phyloP scores from a whole-genome alignment of 2,113 vertebrate genomes.

The Cavia aperea region DNA sequence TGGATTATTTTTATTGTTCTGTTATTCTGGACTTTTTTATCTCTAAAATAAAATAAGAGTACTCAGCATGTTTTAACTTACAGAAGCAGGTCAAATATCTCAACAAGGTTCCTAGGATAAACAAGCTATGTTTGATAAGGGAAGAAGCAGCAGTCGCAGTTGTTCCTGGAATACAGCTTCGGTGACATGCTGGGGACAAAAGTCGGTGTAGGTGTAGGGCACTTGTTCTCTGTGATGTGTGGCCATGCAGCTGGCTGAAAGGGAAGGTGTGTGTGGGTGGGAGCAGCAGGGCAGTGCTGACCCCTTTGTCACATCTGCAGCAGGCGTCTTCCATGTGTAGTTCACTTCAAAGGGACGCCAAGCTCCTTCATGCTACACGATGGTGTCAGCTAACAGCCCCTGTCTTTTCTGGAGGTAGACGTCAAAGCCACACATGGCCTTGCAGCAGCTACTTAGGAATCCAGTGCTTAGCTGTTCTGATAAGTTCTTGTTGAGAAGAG shows the following conservation, averaged over 20 bases:
- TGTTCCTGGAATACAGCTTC: not conserved
- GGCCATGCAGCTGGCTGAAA: not conserved
- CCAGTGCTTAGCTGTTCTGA: not conserved
- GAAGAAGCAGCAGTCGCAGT: not conserved
- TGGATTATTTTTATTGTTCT: no score
- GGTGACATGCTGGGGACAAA: not conserved
- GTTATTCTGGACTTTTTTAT: no score
- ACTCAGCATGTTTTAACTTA: not conserved
- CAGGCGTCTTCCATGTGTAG: not conserved
- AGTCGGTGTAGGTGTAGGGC: rapidly evolving
- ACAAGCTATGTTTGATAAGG: rapidly evolving
- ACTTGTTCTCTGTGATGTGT: not conserved
- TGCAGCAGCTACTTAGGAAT: not conserved
- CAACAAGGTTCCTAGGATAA: not conserved
- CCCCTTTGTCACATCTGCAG: not conserved
- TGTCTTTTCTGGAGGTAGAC: rapidly evolving
- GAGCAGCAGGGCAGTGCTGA: not conserved
- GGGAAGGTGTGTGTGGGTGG: not conserved
- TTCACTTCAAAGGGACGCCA: not conserved
- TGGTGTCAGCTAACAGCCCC: rapidly evolving
- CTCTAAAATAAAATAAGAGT: no score
- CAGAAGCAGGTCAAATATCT: not conserved
- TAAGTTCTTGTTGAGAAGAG: not conserved
- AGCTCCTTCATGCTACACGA: not conserved
- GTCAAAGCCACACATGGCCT: no score